phyloP scores from a whole-genome alignment of 2,797 vertebrate species.

The Hapalemur alaotrensis region DNA sequence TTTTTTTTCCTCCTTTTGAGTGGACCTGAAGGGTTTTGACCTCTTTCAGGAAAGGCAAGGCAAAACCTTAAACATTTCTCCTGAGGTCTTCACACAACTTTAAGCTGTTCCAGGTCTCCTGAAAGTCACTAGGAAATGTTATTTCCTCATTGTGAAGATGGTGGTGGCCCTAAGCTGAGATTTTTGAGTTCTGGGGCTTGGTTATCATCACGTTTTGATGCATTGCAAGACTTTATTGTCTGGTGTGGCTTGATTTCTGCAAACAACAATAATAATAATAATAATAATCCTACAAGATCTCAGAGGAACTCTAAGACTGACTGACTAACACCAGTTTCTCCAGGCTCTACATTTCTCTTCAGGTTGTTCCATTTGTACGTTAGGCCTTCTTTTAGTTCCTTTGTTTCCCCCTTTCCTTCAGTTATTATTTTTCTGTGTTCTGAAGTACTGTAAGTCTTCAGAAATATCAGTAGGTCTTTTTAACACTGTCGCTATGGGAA shows the following conservation, averaged over 20 bases:
- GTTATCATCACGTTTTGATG: constrained; percentile 76
- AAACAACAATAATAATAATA: background rate
- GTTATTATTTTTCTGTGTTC: constrained; percentile 59
- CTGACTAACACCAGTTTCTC: constrained; percentile 54
- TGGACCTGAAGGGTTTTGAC: constrained; percentile 83
- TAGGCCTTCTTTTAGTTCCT: constrained; percentile 70
- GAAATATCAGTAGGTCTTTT: constrained; percentile 61
- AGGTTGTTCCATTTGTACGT: constrained; percentile 51
- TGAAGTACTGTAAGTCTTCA: constrained; percentile 67
- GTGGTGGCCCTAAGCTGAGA: constrained; percentile 75
- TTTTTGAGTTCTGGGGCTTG: constrained; percentile 78
- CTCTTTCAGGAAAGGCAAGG: constrained; percentile 76
- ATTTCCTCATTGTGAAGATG: constrained; percentile 76
- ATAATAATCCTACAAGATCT: constrained; percentile 67
- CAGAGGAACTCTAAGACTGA: constrained; percentile 72
- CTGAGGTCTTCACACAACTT: constrained; percentile 78
- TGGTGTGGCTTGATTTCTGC: constrained; percentile 73
- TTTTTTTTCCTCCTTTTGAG: constrained; percentile 74
- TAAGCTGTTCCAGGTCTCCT: constrained; percentile 78
- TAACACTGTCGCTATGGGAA: constrained; percentile 84
- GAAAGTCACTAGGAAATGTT: constrained; percentile 80
- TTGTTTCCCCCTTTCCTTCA: constrained; percentile 69
- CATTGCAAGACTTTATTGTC: constrained; percentile 73
- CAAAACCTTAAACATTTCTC: constrained; percentile 74
- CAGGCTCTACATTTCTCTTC: constrained; percentile 68